phyloP scores from a whole-genome alignment of 1,140 invertebrate species.

The Samia ricini region DNA sequence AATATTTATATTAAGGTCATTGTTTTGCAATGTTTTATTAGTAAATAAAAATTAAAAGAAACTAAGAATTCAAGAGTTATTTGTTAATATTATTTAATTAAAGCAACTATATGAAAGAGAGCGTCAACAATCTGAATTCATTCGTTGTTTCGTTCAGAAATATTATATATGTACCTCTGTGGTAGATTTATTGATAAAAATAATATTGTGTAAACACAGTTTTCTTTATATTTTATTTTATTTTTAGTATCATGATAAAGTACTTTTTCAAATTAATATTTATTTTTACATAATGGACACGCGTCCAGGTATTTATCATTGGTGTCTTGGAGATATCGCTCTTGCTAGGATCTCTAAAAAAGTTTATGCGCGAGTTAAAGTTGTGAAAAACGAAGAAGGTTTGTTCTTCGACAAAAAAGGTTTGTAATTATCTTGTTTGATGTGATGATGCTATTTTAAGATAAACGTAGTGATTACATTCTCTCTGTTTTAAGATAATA shows the following conservation, averaged over 20 bases:
- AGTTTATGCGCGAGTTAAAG: slow-evolving; percentile 57
- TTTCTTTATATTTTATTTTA: not conserved
- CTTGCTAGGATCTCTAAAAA: slow-evolving; percentile 54
- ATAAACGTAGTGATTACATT: no score
- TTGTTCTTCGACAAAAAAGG: slow-evolving; percentile 65
- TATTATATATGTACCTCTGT: no score
- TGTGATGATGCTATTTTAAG: not conserved
- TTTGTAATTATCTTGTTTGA: slow-evolving; percentile 12
- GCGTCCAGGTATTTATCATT: slow-evolving; percentile 40
- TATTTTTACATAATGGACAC: slow-evolving; percentile 10
- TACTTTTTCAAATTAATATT: not conserved
- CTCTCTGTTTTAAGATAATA: no score
- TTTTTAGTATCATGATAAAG: not conserved
- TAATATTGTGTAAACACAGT: not conserved
- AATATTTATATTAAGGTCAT: slow-evolving; percentile 7
- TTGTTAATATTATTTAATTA: not conserved
- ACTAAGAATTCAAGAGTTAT: not conserved
- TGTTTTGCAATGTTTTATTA: not conserved
- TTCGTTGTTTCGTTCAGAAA: no score
- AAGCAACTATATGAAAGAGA: no score
- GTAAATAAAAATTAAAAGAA: not conserved
- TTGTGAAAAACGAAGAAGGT: slow-evolving; percentile 62
- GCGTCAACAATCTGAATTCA: no score
- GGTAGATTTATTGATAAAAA: not conserved
- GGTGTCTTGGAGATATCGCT: slow-evolving; percentile 63